Evolutionary conservation across 2,113 vertebrate species (phyloP).

Genomic region (Phaetusa simplex): DNA sequence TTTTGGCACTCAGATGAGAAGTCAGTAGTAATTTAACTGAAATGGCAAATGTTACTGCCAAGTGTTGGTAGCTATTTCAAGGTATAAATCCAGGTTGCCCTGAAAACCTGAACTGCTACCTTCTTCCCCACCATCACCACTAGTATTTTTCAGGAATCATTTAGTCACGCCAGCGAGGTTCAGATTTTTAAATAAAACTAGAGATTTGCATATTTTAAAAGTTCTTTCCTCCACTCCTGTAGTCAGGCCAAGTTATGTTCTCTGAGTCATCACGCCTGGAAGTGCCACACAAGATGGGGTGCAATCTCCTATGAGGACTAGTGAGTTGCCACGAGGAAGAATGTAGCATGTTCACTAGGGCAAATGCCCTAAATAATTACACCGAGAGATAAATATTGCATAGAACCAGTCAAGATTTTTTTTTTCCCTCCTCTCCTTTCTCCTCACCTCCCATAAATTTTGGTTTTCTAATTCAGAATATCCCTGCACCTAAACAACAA

Average conservation of each 20-base stretch:
- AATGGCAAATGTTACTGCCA: conserved; percentile 67
- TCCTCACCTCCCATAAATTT: background rate
- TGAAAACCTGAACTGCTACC: conserved; percentile 56
- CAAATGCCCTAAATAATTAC: background rate
- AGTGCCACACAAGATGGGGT: background rate
- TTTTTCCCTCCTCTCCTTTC: background rate
- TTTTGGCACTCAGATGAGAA: conserved; percentile 68
- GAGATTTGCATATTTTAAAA: background rate
- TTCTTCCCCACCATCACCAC: background rate
- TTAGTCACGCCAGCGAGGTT: background rate
- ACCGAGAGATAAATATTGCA: background rate
- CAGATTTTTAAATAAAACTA: conserved; percentile 46
- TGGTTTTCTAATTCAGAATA: background rate
- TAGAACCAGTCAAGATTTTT: background rate
- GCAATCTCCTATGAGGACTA: background rate
- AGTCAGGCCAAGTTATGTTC: background rate
- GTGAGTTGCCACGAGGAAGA: background rate
- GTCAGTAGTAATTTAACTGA: conserved; percentile 74
- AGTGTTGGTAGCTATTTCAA: conserved; percentile 69
- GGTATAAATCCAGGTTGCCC: conserved; percentile 65
- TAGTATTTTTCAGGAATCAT: background rate
- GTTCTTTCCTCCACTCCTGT: background rate
- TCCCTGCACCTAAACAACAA: background rate
- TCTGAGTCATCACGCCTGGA: background rate
- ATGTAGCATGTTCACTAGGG: background rate